Base-by-base conservation (phyloP, 1,140 invertebrate species). In the Uloborus diversus region DNA sequence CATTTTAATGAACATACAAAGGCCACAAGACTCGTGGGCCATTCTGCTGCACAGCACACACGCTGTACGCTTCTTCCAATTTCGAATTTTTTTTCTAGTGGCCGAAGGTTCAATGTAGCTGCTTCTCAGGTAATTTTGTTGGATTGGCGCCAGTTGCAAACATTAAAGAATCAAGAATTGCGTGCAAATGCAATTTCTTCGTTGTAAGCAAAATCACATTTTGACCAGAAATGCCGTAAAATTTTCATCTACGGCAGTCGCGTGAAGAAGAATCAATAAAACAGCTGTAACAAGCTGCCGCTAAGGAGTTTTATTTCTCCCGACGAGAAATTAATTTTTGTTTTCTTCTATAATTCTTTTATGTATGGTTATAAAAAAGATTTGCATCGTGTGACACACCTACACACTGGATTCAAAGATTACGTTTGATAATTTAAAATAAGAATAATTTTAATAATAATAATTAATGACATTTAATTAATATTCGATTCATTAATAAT, bases 101-200 rank as follows among this genome's bases (percentile, higher is more conserved):
- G 23, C 20, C 20, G 14, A 25, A 56, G 20, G 42, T 28, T 61
- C 20, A 53, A 42, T 66, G 62, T 78, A 65, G 71, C 62, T 33
- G 61, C 62, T 11, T 20, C 56, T 73, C 73, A 78, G 73, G 73
- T 78, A 66, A 42, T 56, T 70, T 56, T 70, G 65, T 78, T 78
- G 73, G 73, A 78, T 49, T 23, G 61, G 27, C 42, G 73, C 73
- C 73, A 78, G 51, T 57, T 14, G 47, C 20, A 73, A 64, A 64
- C 56, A 59, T 13, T 23, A 30, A 17, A 59, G 28, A 11, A 59
- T 30, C 9, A 59, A 23, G 56, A 23, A 59, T 25, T 25, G 9
- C 23, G 25, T 30, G 27, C 56, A 59, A 59, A 28, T 28, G 32
- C n/a, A 59, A 59, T 28, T 59, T 59, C 9, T 30, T 59, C 7